Conservation (phyloP, 64 coral and sea anemone species). For the Dendronephthya gigantea region DNA sequence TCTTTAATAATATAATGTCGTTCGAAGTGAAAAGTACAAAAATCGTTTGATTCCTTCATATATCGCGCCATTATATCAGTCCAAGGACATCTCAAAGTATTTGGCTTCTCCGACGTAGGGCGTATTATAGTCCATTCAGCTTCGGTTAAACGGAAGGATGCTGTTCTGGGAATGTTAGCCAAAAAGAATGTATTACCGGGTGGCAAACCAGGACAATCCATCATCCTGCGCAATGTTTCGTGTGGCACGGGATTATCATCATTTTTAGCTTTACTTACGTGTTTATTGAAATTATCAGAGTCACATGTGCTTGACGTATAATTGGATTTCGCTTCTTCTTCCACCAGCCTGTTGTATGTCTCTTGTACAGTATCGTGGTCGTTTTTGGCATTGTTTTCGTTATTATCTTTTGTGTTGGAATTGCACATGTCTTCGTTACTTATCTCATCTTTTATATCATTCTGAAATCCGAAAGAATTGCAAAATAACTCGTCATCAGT, state of each 20-base stretch:
- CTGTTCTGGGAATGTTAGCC: background rate
- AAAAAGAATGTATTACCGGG: background rate
- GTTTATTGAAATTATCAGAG: background rate
- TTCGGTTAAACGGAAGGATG: background rate
- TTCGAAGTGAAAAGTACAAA: background rate
- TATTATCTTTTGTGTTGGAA: too few species aligned
- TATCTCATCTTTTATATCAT: background rate
- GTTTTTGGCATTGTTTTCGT: too few species aligned
- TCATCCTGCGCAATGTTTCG: background rate
- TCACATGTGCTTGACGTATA: background rate
- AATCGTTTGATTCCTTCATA: background rate
- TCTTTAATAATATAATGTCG: background rate
- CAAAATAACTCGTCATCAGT: background rate
- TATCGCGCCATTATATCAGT: background rate
- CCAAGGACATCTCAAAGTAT: background rate
- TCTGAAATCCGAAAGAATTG: background rate
- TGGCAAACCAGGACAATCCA: background rate
- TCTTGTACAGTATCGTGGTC: too few species aligned
- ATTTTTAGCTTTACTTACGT: background rate
- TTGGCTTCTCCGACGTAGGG: background rate
- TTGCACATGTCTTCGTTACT: background rate
- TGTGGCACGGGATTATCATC: background rate
- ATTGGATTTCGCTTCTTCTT: background rate
- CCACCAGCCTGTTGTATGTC: background rate
- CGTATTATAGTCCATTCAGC: background rate